Evolutionary conservation across 2,797 vertebrate genomes (phyloP).

Genomic region (Leptodactylus fallax): DNA sequence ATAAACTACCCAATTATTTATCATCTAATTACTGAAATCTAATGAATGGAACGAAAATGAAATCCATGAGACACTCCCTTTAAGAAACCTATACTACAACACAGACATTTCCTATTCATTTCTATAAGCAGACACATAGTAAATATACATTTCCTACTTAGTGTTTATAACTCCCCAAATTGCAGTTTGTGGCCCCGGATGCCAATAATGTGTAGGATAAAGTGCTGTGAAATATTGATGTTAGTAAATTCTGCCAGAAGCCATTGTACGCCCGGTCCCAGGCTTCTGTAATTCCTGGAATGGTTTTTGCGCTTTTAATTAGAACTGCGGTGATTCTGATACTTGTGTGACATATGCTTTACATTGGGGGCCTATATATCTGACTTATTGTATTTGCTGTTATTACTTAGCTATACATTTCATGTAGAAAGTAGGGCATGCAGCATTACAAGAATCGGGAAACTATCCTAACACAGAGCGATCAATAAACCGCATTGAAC

Average conservation of each 20-base stretch:
- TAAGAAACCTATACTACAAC: background rate
- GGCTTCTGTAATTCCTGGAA: background rate
- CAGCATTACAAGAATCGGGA: background rate
- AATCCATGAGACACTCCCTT: background rate
- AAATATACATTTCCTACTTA: background rate
- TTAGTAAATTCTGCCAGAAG: conserved; percentile 30
- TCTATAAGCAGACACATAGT: background rate
- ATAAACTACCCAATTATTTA: too few relatives aligned
- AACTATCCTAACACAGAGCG: background rate
- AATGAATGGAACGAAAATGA: background rate
- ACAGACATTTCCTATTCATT: background rate
- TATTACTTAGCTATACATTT: background rate
- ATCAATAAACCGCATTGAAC: background rate
- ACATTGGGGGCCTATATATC: background rate
- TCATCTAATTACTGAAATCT: too few relatives aligned
- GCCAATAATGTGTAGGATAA: conserved; percentile 13
- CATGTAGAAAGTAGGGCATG: background rate
- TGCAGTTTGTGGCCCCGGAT: conserved; percentile 8
- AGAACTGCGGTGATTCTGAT: conserved; percentile 1
- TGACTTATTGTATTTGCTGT: background rate
- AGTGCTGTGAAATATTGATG: conserved; percentile 26
- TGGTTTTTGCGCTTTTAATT: conserved; percentile 20
- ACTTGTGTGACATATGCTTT: conserved; percentile 3
- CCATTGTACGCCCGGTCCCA: background rate
- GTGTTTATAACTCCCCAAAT: conserved; percentile 5